phyloP scores from a whole-genome alignment of 1,140 invertebrate species.

The Calosoma granatense region DNA sequence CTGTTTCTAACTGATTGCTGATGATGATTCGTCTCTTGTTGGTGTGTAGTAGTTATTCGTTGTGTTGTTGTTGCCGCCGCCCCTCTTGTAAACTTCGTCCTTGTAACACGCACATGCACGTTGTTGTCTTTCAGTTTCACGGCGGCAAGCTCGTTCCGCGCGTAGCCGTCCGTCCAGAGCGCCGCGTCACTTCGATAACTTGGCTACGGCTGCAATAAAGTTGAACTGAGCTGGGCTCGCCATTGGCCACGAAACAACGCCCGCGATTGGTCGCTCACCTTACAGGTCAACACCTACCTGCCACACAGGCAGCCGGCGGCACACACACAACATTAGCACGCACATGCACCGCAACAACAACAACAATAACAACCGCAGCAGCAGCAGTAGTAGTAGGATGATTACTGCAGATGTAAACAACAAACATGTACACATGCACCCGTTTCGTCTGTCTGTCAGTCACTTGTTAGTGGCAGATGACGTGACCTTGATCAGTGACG shows the following conservation, averaged over 20 bases:
- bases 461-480: not conserved
- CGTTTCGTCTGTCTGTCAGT: not conserved
- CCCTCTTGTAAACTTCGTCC: not conserved
- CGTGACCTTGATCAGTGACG: not conserved
- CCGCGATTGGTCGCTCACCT: slow-evolving; percentile 32
- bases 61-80: not conserved
- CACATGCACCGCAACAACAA: slow-evolving; percentile 4
- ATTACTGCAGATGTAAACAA: too few species aligned
- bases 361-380: too few species aligned
- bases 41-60: too few species aligned
- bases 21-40: too few species aligned
- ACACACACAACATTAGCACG: not conserved
- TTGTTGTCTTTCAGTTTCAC: too few species aligned
- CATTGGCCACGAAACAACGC: slow-evolving; percentile 28
- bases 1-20: too few species aligned
- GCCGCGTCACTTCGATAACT: slow-evolving; percentile 19
- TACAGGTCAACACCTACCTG: slow-evolving; percentile 34
- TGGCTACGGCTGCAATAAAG: slow-evolving; percentile 29
- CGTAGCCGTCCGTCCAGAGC: not conserved
- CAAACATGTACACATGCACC: not conserved
- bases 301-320: not conserved
- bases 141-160: not conserved
- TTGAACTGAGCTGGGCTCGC: slow-evolving; percentile 26
- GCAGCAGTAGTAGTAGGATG: too few species aligned
- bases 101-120: not conserved